Evolutionary conservation across 2,113 vertebrate species (phyloP), one percentile per base, ranked within the genome.

Genomic region (Thamnophis sirtalis): DNA sequence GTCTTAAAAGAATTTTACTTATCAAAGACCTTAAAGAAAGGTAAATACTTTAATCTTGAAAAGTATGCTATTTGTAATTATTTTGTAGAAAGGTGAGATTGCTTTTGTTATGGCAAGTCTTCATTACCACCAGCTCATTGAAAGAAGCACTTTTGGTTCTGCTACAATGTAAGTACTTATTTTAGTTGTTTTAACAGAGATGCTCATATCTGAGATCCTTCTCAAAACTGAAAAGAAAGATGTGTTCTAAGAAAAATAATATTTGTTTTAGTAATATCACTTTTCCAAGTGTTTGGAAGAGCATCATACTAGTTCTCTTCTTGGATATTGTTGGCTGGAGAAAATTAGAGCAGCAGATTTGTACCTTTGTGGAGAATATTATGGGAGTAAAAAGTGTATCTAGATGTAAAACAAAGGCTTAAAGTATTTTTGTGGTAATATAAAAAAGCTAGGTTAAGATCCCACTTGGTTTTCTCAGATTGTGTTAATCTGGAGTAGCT

Each of bases 71-170:
- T 93, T 93, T 96, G 93, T 89, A 94, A 95, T 96, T 96, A 84
- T 97, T 97, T 97, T 50, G 51, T 97, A 99, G 98, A 97, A 92
- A 88, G 95, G 95, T 85, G 97, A 97, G 21, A 95, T 99, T 91
- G 98, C 98, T 73, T 99, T 99, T 95, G 92, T 99, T 94, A 97
- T 98, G 96, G 97, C 96, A 11, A 98, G 95, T 93, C 97, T 99
- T 92, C 98, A 99, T 96, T 97, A 98, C 96, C 96, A 99, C 96
- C 97, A 93, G 84, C 98, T 99, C 55, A 94, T 99, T 94, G 98
- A 99, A 96, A 98, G 96, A 96, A 98, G 98, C 96, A 96, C 95
- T 53, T 95, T 98, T 86, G 98, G 98, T 91, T 98, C 98, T 1
- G 93, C 96, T n/a, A 58, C 95, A 86, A 53, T 95, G 99, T 99